Evolutionary conservation across 2,113 vertebrate genomes (phyloP).

Genomic region (Lepus timidus): DNA sequence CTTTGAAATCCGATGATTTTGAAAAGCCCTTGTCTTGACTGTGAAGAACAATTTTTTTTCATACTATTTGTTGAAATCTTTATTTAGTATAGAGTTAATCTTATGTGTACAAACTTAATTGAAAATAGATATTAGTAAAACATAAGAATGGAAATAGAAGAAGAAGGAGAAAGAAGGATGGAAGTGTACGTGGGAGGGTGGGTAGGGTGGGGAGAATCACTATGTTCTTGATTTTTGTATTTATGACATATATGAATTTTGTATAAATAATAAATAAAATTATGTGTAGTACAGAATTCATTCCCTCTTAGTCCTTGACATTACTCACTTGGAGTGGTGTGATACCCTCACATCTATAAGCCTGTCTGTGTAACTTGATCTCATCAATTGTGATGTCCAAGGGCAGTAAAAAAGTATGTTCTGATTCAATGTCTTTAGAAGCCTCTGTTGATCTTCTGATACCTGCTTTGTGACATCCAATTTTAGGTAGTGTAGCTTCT

Average conservation of each 20-base stretch:
- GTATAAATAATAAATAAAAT: not conserved
- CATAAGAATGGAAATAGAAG: not conserved
- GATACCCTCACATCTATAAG: not conserved
- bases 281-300: not conserved
- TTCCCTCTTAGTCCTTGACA: not conserved
- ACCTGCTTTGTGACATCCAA: not conserved
- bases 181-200: not conserved
- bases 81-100: no score
- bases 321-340: not conserved
- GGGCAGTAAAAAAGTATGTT: not conserved
- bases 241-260: no score
- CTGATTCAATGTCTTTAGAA: not conserved
- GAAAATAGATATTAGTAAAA: no score
- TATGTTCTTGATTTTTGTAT: no score
- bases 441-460: not conserved
- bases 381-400: not conserved
- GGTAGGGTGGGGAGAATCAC: no score
- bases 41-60: no score
- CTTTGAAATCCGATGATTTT: no score
- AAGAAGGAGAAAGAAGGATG: not conserved
- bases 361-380: not conserved
- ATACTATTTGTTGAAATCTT: no score
- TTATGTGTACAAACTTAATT: no score
- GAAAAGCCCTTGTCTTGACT: no score
- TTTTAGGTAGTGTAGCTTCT: not conserved